phyloP scores from a whole-genome alignment of 2,888 invertebrate genomes.

The Megaustenia siamemsis region DNA sequence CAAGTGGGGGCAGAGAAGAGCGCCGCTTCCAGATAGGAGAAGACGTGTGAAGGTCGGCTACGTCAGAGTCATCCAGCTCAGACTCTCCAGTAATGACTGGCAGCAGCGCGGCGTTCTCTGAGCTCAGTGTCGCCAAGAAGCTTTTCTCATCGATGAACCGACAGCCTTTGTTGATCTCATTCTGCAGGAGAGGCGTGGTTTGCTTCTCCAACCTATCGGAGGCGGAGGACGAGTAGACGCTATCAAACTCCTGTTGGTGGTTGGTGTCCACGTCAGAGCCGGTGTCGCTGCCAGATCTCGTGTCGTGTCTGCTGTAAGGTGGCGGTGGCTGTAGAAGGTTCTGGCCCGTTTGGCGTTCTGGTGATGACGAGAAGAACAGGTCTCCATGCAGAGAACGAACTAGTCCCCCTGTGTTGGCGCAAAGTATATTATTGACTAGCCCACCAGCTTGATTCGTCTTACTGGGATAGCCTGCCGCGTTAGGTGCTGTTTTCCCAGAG shows the following conservation, averaged over 20 bases:
- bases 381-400: conserved; percentile 54
- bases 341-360: conserved; percentile 12
- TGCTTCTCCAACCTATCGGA: conserved; percentile 54
- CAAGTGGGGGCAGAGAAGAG: conserved; percentile 54
- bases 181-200: conserved; percentile 60
- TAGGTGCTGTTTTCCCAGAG: conserved; percentile 41
- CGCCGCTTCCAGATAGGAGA: conserved; percentile 61
- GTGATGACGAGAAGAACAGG: conserved; percentile 34
- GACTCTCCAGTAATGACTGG: conserved; percentile 35
- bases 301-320: conserved; percentile 42
- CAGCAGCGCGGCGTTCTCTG: conserved; percentile 39
- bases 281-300: conserved; percentile 39
- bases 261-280: conserved; percentile 50
- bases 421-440: conserved; percentile 55
- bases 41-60: conserved; percentile 48
- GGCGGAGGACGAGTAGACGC: conserved; percentile 48
- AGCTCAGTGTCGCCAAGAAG: conserved; percentile 70
- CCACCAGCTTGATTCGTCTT: conserved; percentile 48
- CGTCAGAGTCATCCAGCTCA: conserved; percentile 73
- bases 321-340: conserved; percentile 50
- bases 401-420: conserved; percentile 50
- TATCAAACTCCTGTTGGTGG: conserved; percentile 53
- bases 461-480: not conserved
- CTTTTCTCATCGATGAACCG: conserved; percentile 78
- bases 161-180: conserved; percentile 69